Conservation (phyloP, 2,888 invertebrate genomes). For the Tinea trinotella region DNA sequence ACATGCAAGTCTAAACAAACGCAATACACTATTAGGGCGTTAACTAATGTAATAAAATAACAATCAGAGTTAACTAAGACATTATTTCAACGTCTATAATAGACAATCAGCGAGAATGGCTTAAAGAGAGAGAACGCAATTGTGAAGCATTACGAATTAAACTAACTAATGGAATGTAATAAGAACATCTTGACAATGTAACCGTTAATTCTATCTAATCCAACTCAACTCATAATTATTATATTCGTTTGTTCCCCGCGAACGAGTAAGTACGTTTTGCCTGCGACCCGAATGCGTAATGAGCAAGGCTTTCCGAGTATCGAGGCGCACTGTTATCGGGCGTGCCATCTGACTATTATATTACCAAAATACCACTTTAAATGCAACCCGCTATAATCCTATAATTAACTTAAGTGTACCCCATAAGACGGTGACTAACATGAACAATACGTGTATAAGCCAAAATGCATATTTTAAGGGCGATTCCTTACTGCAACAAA, state of each 20-base stretch:
- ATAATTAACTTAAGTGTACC: constrained; percentile 69
- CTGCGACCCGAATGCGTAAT: constrained; percentile 65
- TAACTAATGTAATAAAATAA: no score
- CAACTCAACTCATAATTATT: constrained; percentile 62
- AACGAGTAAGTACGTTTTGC: constrained; percentile 48
- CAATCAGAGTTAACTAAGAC: no score
- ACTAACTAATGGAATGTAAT: background rate
- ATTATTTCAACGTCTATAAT: no score
- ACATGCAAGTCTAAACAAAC: no score
- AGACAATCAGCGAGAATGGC: no score
- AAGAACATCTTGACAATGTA: constrained; percentile 27
- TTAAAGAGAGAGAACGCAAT: background rate
- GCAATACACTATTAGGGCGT: no score
- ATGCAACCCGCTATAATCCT: constrained; percentile 61
- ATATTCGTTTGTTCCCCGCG: constrained; percentile 63
- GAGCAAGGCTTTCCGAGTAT: constrained; percentile 63
- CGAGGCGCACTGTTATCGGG: constrained; percentile 56
- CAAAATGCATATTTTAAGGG: constrained; percentile 62
- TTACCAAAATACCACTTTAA: constrained; percentile 70
- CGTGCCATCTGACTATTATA: constrained; percentile 71
- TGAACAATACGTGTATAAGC: constrained; percentile 39
- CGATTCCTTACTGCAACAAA: constrained; percentile 2
- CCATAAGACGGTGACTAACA: constrained; percentile 39
- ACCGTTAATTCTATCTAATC: constrained; percentile 57
- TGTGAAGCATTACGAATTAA: background rate